These are phyloP conservation scores for Diarsia rubi DNA, from an alignment of 2,888 invertebrate genomes.

Conservation along the genomic window DNA sequence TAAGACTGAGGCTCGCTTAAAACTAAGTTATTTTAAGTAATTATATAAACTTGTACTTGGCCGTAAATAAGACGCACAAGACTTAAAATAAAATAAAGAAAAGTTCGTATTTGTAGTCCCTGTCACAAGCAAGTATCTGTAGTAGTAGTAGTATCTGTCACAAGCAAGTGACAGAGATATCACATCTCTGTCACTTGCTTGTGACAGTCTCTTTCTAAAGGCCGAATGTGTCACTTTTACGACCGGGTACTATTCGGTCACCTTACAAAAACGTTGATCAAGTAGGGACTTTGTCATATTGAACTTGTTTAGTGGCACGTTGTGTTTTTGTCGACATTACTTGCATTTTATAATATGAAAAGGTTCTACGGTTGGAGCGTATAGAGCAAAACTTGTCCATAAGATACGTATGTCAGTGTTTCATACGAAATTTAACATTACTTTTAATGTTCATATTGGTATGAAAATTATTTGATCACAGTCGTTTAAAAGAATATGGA, in stretches of 20 bases:
- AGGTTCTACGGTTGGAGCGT: not conserved
- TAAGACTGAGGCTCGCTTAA: slow-evolving; percentile 81
- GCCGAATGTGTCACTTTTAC: slow-evolving; percentile 8
- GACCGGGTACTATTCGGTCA: not conserved
- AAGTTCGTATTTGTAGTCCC: not conserved
- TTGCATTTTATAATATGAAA: slow-evolving; percentile 12
- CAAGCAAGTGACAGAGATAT: too few species aligned
- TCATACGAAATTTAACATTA: not conserved
- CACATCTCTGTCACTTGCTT: not conserved
- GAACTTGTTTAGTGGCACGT: not conserved
- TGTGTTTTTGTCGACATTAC: not conserved
- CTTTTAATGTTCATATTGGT: not conserved
- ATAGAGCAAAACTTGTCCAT: not conserved
- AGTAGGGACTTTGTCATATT: not conserved
- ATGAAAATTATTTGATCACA: not conserved
- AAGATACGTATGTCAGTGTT: not conserved
- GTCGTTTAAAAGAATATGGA: not conserved
- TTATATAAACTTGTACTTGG: slow-evolving; percentile 13
- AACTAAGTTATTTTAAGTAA: slow-evolving; percentile 64
- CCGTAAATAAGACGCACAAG: not conserved
- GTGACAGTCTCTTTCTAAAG: not conserved
- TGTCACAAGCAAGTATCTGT: too few species aligned
- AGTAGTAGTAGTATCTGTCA: too few species aligned
- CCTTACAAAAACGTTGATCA: slow-evolving; percentile 24
- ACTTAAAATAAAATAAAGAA: not conserved